Base-by-base conservation (phyloP, 2,797 vertebrate genomes). In the Enteromius paludinosus region DNA sequence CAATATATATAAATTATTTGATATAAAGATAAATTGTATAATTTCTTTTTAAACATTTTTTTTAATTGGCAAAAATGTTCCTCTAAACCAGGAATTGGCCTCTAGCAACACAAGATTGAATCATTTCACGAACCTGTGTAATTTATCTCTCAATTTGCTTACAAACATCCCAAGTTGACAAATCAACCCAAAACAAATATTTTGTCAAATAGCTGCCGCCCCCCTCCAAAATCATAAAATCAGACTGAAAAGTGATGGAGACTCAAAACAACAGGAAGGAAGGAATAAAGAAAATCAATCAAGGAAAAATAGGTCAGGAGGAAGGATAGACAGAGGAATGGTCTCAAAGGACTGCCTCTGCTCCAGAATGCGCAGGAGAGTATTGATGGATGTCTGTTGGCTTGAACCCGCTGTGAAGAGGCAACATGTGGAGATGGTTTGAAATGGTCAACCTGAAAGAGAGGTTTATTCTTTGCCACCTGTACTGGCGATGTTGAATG, bases 351-450 rank as follows among this genome's bases (percentile, higher is more conserved):
- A 69, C 77, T 47, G 71, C 52, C 20, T 70, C 45, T 64, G 70
- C 71, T 83, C 64, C 81, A 79, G 65, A 79, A 83, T 76, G 81
- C 64, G 75, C 28, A 43, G 47, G 54, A 83, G 47, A 62, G 30
- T 82, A 78, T 78, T 76, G 79, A 87, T 56, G 69, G 70, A 84
- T 79, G 82, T 86, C 75, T 84, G 61, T 45, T 75, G 61, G 64
- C 54, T 79, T 33, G 52, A 59, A 72, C 72, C 68, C 72, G 49
- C 85, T 80, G 78, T 35, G 59, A 78, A 52, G 28, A 82, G 68
- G 72, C 56, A 68, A 80, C 72, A 81, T 81, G 83, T 83, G 77
- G 80, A 49, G 73, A 80, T 30, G 59, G 70, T 81, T 79, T 69
- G 43, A 82, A 75, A 61, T 68, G 33, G 70, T 77, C 80, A 25